phyloP scores from a whole-genome alignment of 2,888 invertebrate genomes.

The Lasioglossum vierecki region DNA sequence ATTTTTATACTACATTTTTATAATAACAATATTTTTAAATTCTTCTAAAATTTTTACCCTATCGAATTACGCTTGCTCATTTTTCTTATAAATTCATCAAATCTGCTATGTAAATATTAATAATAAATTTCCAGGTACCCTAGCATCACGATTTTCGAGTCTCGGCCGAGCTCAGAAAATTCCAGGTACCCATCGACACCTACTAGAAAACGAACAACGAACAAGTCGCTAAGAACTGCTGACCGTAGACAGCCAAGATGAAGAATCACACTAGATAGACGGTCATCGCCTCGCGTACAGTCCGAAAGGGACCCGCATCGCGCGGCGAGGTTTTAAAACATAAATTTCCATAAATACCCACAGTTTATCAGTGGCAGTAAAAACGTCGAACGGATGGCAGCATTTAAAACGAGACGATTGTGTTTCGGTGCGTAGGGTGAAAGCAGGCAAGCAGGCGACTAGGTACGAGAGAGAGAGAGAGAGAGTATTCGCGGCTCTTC shows the following conservation, averaged over 20 bases:
- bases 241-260: background rate
- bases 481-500: background rate
- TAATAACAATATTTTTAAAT: too few relatives aligned
- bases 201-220: too few relatives aligned
- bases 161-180: too few relatives aligned
- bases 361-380: background rate
- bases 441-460: background rate
- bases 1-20: too few relatives aligned
- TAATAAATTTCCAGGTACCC: too few relatives aligned
- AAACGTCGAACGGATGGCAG: background rate
- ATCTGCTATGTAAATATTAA: too few relatives aligned
- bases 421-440: background rate
- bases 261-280: background rate
- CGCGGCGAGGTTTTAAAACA: background rate
- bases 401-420: background rate
- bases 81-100: too few relatives aligned
- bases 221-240: background rate
- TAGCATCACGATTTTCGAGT: too few relatives aligned
- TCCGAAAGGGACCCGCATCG: background rate
- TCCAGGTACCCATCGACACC: too few relatives aligned
- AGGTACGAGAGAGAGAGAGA: background rate
- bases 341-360: constrained; percentile 8
- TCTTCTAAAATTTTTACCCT: too few relatives aligned
- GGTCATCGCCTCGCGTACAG: background rate
- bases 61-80: too few relatives aligned